Evolutionary conservation across 2,797 vertebrate genomes (phyloP), one percentile per base, ranked within the genome.

Genomic region (Mareca penelope): DNA sequence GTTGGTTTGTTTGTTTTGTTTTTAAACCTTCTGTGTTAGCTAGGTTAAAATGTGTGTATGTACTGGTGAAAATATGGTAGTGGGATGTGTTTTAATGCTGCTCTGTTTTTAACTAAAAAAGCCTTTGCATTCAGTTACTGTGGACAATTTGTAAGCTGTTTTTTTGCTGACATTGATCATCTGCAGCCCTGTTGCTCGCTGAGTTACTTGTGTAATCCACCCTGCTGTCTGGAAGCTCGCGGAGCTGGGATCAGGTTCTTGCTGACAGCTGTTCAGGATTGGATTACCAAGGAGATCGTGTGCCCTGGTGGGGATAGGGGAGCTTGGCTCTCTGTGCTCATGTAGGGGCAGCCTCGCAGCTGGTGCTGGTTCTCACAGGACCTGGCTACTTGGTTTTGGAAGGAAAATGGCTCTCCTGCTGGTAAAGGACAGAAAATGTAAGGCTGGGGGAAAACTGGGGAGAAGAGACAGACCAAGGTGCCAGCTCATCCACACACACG

Each of bases 401-500:
- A 52, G 71, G 76, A 33, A 29, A n/a, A 7, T 3, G 13, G 29
- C 69, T 50, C 33, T 35, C 18, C 29, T 88, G 31, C 33, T 56
- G 39, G 37, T 17, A 40, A 15, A 48, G 35, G 14, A 29, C 39
- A 35, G 60, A 52, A 46, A 55, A 57, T 37, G 17, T 24, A n/a
- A 31, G 15, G 44, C 31, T 15, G 31, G 39, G n/a, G 40, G 18
- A 28, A 17, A 15, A 9, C 16, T 26, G n/a, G 10, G 24, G 4
- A 24, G 22, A 23, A 52, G 37, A 53, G 70, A 40, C 4, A 6
- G 46, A 24, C 14, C 23, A 0, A 10, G 18, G 9, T 10, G 15
- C 26, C 40, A 7, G 35, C 24, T 75, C n/a, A 15, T 26, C 17
- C 1, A 6, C 42, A 29, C 5, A 1, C 9, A 1, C 40, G 12